Evolutionary conservation across 2,113 vertebrate genomes (phyloP), one percentile per base, ranked within the genome.

Genomic region (Balaenoptera acutorostrata): DNA sequence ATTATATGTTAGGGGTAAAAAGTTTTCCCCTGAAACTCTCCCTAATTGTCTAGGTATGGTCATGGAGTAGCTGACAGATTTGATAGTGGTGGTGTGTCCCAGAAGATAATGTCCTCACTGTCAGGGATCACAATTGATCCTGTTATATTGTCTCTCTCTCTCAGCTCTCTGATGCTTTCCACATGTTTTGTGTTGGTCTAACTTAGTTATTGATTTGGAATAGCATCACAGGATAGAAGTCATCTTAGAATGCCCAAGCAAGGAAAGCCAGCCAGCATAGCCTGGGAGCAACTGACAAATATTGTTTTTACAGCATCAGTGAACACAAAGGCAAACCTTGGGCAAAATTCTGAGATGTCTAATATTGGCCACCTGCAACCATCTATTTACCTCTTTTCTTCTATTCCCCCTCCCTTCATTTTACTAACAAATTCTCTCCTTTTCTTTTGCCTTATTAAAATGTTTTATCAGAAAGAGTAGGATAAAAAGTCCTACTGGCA

Each of bases 191-290:
- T 63, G 15, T 69, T 87, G 33, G 5, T 87, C 46, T 68, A 95
- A 86, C 29, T 82, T 90, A 78, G 63, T 80, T 36, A 94, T 41
- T 88, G 88, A 88, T 90, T 88, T 93, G 69, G 46, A 92, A 46
- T 20, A 15, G 63, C 63, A 78, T 78, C 61, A 86, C 59, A 80
- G 72, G 13, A 92, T n/a, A 59, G 36, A 93, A 36, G 5, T 74
- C 55, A 57, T 80, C 41, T 83, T 63, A 93, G 31, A 96, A 80
- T 90, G 27, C 69, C 85, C 68, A 80, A 68, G 39, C 8, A 66
- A 75, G 7, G 39, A 39, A 87, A 52, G 63, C 80, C 0, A 2
- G 49, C 29, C 44, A 91, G 15, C 8, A n/a, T 8, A 85, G 36
- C 9, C 31, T 52, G 12, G 10, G 21, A 86, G 46, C 33, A 92